Conservation (phyloP, 2,888 invertebrate genomes). For the Hyppa rectilinea region DNA sequence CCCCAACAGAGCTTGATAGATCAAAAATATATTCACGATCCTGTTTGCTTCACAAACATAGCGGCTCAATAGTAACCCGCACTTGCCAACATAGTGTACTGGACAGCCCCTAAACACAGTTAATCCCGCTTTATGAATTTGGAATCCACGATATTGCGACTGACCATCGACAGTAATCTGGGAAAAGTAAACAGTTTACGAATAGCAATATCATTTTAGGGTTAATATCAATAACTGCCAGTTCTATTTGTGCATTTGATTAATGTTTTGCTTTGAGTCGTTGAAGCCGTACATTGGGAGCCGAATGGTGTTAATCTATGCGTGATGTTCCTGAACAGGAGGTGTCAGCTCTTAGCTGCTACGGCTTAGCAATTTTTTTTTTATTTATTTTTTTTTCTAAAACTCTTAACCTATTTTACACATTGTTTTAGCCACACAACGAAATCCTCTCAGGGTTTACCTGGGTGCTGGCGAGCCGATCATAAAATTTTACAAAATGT, state of each 20-base stretch:
- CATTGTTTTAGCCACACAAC: no score
- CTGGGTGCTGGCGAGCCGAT: no score
- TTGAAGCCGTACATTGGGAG: background rate
- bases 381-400: no score
- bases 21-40: conserved; percentile 27
- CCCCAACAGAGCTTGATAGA: conserved; percentile 30
- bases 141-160: conserved; percentile 63
- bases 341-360: no score
- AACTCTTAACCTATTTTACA: no score
- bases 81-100: conserved; percentile 35
- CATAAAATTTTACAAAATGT: no score
- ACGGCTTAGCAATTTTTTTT: no score
- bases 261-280: conserved; percentile 3
- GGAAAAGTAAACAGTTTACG: conserved; percentile 54
- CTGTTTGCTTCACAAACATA: conserved; percentile 44
- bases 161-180: conserved; percentile 66
- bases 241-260: conserved; percentile 28
- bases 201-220: conserved; percentile 51
- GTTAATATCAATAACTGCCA: conserved; percentile 35
- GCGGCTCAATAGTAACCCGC: conserved; percentile 18
- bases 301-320: no score
- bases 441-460: no score
- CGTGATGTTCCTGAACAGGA: no score
- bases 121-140: conserved; percentile 73
- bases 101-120: conserved; percentile 47